Evolutionary conservation across 2,113 vertebrate genomes (phyloP), one percentile per base, ranked within the genome.

Genomic region (Pandion haliaetus): DNA sequence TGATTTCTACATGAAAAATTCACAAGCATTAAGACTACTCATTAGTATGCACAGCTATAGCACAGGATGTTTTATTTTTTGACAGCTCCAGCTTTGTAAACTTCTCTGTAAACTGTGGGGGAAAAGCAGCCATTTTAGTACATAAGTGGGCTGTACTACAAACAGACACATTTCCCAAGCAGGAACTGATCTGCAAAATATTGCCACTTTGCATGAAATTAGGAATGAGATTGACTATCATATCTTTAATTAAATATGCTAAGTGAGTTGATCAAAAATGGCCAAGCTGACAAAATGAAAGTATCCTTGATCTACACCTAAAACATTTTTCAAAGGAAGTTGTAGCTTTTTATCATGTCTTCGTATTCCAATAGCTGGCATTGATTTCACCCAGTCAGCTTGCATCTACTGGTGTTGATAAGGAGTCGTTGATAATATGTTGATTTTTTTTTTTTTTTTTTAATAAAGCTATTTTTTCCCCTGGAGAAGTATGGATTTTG

Each of bases 1-100:
- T 89, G 61, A 89, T 94, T 90, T 77, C 67, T 70, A 38, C 62
- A 91, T 44, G 71, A 85, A 86, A 85, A 93, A 82, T 77, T 82
- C 90, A 69, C 84, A 42, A 86, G 66, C 66, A 47, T 93, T 90
- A 87, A 91, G 86, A 50, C 47, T 65, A n/a, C 84, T 93, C 54
- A 61, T 54, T 54, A 95, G 73, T 50, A 91, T 91, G 95, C 95
- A 86, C 55, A 95, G 78, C 66, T 95, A 92, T 66, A 79, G 83
- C 61, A 91, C 77, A 85, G 73, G 74, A 86, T 90, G 84, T 92
- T 95, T 96, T 95, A 85, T 91, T 97, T 96, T 95, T 95, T 96
- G 94, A 97, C 94, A 95, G 84, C 74, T 95, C 71, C 82, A 97
- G 93, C 91, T 96, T 94, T 65, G 71, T 94, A 87, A 96, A 80